These are phyloP conservation scores for Gymnoscopelus braueri DNA, from an alignment of 2,797 vertebrate genomes.

Conservation along the genomic window DNA sequence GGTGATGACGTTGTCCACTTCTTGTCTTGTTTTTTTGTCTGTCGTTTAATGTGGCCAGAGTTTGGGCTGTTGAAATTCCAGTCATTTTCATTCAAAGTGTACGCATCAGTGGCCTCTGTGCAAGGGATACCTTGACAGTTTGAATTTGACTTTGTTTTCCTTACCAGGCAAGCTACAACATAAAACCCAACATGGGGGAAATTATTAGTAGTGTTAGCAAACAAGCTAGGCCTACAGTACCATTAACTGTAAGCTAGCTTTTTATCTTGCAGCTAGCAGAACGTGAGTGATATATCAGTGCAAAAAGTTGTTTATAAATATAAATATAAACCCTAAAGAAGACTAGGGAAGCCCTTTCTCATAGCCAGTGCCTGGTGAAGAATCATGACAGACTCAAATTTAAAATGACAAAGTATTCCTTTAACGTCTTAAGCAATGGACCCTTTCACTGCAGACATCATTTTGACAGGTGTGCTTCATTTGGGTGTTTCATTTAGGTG, in stretches of 20 bases:
- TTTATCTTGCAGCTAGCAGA: not conserved
- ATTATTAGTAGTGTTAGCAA: too few relatives aligned
- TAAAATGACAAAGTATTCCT: conserved; percentile 13
- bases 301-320: not conserved
- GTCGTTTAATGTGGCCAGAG: conserved; percentile 24
- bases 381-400: not conserved
- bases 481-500: too few relatives aligned
- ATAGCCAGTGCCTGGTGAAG: not conserved
- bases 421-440: too few relatives aligned
- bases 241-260: not conserved
- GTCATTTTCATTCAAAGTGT: not conserved
- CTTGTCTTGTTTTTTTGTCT: conserved; percentile 28
- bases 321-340: not conserved
- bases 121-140: not conserved
- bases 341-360: not conserved
- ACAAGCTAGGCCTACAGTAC: too few relatives aligned
- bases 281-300: not conserved
- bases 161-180: too few relatives aligned
- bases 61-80: conserved; percentile 10
- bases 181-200: too few relatives aligned
- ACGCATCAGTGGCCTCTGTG: not conserved
- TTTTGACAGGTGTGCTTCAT: too few relatives aligned
- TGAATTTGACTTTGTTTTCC: not conserved
- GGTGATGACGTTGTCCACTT: not conserved
- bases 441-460: too few relatives aligned